Base-by-base conservation (phyloP, 2,888 invertebrate species). In the Chesias legatella region DNA sequence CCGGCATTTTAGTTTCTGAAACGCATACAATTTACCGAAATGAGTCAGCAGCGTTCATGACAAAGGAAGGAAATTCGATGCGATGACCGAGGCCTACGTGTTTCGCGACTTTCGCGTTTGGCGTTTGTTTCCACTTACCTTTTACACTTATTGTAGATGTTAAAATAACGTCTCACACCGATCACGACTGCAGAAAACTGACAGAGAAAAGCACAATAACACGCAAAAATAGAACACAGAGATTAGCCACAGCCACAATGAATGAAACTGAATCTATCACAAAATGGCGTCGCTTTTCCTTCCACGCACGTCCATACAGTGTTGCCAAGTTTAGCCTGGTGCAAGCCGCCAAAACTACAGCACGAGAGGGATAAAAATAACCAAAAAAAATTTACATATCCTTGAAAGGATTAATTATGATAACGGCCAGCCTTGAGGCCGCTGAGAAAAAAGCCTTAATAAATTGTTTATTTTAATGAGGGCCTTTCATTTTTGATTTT, bases 1-100 rank as follows among this genome's bases (percentile, higher is more conserved):
- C 95, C 91, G 95, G 95, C 95, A 95, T 95, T 83, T 79, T 88
- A 82, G 79, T 56, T 82, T 88, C 88, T 88, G 88, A 88, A 88
- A 86, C 88, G 88, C 85, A 86, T 84, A 83, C 83, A 85, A 84
- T 76, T 80, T 81, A 69, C 73, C 85, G 85, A 80, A 76, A 78
- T 88, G 80, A 86, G 79, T 84, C 81, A 81, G 79, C 75, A 83
- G 79, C 81, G 81, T 79, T 74, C 51, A 66, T 53, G 69, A 64
- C 33, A 61, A 63, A 53, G 51, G 60, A 63, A 53, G 51, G 60
- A 59, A 66, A 73, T 68, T 66, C 63, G 71, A 37, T 67, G 75
- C 63, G 71, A 33, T 67, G 75, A 67, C 64, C 70, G 58, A 56
- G 37, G 30, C 27, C 24, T 32, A 43, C 23, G 8, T 35, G 36